Percentiles rank a stretch among this genome's conserved stretches.
Evolutionary conservation across 1,140 invertebrate genomes (phyloP).

Genomic region (Callitettix versicolor): DNA sequence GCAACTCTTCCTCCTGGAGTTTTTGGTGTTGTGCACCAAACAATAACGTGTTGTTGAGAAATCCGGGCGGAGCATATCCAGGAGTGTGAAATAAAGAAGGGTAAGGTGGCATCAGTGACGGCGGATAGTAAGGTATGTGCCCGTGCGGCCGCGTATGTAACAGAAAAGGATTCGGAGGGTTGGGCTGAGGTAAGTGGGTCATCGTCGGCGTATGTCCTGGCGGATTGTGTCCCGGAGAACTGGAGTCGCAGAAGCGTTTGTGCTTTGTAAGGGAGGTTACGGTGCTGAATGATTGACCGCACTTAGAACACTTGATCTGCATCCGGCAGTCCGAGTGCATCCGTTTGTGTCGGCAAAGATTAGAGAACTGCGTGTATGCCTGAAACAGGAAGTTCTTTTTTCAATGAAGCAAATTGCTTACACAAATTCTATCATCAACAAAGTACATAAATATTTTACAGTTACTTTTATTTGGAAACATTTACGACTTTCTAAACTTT

Average conservation of each 20-base stretch:
- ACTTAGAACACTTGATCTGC: slow-evolving; percentile 85
- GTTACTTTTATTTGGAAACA: too few species aligned
- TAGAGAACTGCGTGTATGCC: slow-evolving; percentile 99
- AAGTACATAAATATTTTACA: too few species aligned
- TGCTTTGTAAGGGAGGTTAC: slow-evolving; percentile 74
- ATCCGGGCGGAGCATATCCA: slow-evolving; percentile 34
- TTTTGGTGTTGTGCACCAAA: slow-evolving; percentile 36
- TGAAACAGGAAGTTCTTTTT: slow-evolving; percentile 44
- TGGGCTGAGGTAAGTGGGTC: slow-evolving; percentile 35
- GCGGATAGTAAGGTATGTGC: slow-evolving; percentile 46
- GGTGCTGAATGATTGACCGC: slow-evolving; percentile 81
- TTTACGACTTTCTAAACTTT: too few species aligned
- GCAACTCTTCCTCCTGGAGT: slow-evolving; percentile 12
- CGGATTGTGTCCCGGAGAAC: slow-evolving; percentile 3
- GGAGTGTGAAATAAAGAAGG: slow-evolving; percentile 45
- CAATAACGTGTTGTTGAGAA: slow-evolving; percentile 41
- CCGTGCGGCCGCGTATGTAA: slow-evolving; percentile 45
- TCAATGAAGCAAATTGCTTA: neutral
- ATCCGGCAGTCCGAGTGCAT: slow-evolving; percentile 90
- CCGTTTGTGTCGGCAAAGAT: slow-evolving; percentile 96
- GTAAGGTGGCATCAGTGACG: slow-evolving; percentile 46
- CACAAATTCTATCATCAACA: too few species aligned
- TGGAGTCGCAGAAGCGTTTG: slow-evolving; percentile 70
- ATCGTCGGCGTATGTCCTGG: slow-evolving; percentile 16
- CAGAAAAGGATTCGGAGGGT: slow-evolving; percentile 51